phyloP scores from a whole-genome alignment of 53 echinoderm and acorn worm genomes.

The Stichopus horrens region DNA sequence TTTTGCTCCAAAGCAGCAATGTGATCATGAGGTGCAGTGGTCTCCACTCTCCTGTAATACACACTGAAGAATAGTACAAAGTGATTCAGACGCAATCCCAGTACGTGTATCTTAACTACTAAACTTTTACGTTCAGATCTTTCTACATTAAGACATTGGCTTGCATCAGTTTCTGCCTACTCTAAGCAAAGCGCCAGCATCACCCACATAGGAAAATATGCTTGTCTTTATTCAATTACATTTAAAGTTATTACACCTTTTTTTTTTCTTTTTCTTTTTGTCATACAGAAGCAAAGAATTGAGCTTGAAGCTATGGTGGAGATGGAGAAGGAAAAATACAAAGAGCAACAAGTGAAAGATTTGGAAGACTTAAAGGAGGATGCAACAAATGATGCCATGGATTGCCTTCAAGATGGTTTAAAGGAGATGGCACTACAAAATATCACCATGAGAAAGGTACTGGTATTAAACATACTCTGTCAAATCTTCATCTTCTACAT shows the following conservation, averaged over 20 bases:
- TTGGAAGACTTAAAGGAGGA: slow-evolving; percentile 65
- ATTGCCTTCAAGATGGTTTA: slow-evolving; percentile 81
- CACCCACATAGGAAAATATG: too few relatives aligned
- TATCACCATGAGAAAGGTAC: slow-evolving; percentile 90
- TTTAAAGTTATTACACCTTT: neutral
- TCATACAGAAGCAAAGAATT: slow-evolving; percentile 57
- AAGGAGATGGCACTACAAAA: slow-evolving; percentile 99
- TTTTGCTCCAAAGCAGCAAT: too few relatives aligned
- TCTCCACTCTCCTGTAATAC: too few relatives aligned
- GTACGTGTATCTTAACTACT: too few relatives aligned
- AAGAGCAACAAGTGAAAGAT: slow-evolving; percentile 49
- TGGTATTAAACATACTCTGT: neutral
- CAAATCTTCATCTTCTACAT: too few relatives aligned
- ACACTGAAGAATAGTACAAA: too few relatives aligned
- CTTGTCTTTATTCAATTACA: neutral
- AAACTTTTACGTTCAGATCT: too few relatives aligned
- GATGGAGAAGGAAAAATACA: slow-evolving; percentile 72
- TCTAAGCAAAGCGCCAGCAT: too few relatives aligned
- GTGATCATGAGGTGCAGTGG: too few relatives aligned
- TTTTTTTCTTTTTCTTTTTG: neutral
- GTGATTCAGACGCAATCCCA: too few relatives aligned
- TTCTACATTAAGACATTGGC: too few relatives aligned
- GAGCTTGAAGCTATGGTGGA: slow-evolving; percentile 62
- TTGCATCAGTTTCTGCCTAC: too few relatives aligned
- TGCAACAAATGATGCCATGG: slow-evolving; percentile 87